Percentiles rank a stretch among this genome's conserved stretches.
Evolutionary conservation across 1,140 invertebrate species (phyloP).

Genomic region (Pinna nobilis): DNA sequence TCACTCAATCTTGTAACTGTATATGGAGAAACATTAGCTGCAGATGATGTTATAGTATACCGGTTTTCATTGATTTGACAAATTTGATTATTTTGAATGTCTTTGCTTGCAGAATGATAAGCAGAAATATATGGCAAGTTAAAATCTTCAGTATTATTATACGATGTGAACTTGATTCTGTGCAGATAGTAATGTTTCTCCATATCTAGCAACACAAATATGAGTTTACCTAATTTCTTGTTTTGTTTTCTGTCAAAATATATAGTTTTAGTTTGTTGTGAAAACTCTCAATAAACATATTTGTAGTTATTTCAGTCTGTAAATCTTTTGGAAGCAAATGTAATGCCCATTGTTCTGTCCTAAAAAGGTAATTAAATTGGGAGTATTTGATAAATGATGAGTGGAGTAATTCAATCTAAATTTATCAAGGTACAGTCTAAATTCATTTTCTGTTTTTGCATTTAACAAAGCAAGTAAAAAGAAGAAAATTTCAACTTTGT

Average conservation of each 20-base stretch:
- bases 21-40: too few species aligned
- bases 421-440: neutral
- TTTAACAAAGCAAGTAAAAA: constrained; percentile 14
- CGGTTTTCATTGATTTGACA: neutral
- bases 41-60: neutral
- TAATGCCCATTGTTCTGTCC: constrained; percentile 21
- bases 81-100: neutral
- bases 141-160: neutral
- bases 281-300: constrained; percentile 31
- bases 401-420: neutral
- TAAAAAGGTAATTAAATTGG: neutral
- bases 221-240: neutral
- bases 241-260: constrained; percentile 12
- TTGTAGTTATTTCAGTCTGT: constrained; percentile 17
- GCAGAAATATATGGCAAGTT: too few species aligned
- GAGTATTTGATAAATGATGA: constrained; percentile 10
- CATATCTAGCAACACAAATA: constrained; percentile 9
- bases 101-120: too few species aligned
- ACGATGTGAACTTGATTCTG: neutral
- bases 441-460: constrained; percentile 3
- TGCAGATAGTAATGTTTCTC: constrained; percentile 17
- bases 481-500: constrained; percentile 13
- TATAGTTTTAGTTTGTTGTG: constrained; percentile 21
- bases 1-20: neutral
- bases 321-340: neutral